These are phyloP conservation scores for Silvanus unidentatus DNA, from an alignment of 2,888 invertebrate species.

Conservation along the genomic window DNA sequence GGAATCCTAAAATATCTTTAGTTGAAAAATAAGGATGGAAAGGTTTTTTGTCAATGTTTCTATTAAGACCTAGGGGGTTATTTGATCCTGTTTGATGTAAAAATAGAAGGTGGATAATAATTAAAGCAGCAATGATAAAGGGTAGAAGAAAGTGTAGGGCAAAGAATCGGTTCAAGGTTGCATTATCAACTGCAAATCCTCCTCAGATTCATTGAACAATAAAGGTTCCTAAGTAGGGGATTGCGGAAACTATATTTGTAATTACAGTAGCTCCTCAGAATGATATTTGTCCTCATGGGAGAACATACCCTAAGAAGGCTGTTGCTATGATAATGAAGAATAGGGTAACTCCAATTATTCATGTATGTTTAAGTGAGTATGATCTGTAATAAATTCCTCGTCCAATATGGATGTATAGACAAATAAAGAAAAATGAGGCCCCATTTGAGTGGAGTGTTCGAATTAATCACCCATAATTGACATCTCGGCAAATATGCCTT, in stretches of 20 bases:
- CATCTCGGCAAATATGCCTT: constrained; percentile 64
- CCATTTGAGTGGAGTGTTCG: constrained; percentile 65
- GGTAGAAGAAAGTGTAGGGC: constrained; percentile 68
- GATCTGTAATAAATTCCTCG: constrained; percentile 56
- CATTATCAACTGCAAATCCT: constrained; percentile 67
- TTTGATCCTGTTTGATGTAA: constrained; percentile 64
- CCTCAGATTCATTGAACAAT: constrained; percentile 71
- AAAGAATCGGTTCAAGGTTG: constrained; percentile 72
- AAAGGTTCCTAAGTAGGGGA: constrained; percentile 59
- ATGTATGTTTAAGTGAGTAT: constrained; percentile 51
- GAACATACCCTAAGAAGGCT: constrained; percentile 71
- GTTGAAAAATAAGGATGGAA: constrained; percentile 62
- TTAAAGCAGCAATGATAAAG: constrained; percentile 58
- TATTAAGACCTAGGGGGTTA: constrained; percentile 61
- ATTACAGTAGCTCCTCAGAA: constrained; percentile 70
- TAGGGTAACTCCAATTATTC: constrained; percentile 61
- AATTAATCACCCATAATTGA: constrained; percentile 63
- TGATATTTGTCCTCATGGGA: constrained; percentile 77
- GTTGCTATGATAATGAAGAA: constrained; percentile 64
- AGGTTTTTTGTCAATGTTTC: constrained; percentile 61
- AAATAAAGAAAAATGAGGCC: constrained; percentile 68
- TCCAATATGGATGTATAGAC: constrained; percentile 61
- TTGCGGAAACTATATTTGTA: constrained; percentile 63
- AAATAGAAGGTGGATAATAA: constrained; percentile 60
- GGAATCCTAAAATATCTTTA: constrained; percentile 60